A percentile compares a stretch with the other conserved stretches of the same genome.
phyloP scores from a whole-genome alignment of 2,113 vertebrate genomes.

The Mirounga angustirostris region DNA sequence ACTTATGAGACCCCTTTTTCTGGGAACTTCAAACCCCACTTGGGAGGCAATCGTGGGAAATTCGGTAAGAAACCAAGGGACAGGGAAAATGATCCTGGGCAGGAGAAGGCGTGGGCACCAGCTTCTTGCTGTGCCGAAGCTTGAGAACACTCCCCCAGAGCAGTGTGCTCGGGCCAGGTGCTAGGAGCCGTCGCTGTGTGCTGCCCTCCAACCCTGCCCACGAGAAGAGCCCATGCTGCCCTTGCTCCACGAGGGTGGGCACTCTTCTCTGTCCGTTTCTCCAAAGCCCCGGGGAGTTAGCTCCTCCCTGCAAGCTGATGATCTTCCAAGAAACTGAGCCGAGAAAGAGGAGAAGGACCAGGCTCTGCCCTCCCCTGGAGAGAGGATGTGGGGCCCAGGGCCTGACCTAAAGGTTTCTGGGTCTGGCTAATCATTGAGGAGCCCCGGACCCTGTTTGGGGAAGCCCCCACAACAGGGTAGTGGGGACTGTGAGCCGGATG shows the following conservation, averaged over 20 bases:
- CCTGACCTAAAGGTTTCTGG: not conserved
- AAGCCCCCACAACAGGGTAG: not conserved
- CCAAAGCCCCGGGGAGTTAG: not conserved
- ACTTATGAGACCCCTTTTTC: not conserved
- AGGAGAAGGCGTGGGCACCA: not conserved
- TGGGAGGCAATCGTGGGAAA: not conserved
- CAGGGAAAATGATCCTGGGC: not conserved
- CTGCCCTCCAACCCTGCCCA: accelerated
- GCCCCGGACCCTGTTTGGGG: not conserved
- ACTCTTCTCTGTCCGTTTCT: not conserved
- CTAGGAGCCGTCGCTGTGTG: accelerated
- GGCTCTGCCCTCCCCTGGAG: not conserved
- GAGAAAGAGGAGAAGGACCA: not conserved
- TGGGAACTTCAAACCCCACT: not conserved
- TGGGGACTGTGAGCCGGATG: not conserved
- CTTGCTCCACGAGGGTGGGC: not conserved
- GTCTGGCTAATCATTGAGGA: not conserved
- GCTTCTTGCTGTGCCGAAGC: not conserved
- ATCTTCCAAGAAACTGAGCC: not conserved
- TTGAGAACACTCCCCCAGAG: not conserved
- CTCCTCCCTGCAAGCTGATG: not conserved
- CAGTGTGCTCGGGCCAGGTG: no score
- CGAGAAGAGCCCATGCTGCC: not conserved
- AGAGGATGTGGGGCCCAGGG: not conserved
- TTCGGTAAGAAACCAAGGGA: not conserved